phyloP scores from a whole-genome alignment of 2,888 invertebrate genomes.

The Pristionchus mayeri region DNA sequence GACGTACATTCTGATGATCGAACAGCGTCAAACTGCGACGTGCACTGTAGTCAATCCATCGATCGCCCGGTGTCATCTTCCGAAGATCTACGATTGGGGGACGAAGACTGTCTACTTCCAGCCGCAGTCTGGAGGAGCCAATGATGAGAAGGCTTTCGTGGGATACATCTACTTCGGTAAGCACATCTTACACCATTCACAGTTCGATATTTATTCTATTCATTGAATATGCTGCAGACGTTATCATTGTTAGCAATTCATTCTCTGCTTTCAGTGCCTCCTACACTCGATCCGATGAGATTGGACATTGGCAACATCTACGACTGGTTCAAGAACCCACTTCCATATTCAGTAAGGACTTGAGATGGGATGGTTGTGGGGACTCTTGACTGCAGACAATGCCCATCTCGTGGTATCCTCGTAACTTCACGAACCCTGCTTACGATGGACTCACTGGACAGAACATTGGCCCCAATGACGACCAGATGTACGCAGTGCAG shows the following conservation, averaged over 20 bases:
- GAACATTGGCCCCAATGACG: conserved; percentile 67
- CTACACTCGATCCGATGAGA: conserved; percentile 75
- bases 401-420: conserved; percentile 75
- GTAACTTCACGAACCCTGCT: conserved; percentile 76
- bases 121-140: conserved; percentile 70
- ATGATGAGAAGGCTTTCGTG: conserved; percentile 75
- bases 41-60: conserved; percentile 73
- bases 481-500: conserved; percentile 70
- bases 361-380: not conserved
- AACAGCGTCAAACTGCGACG: conserved; percentile 71
- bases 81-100: conserved; percentile 76
- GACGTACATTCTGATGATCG: conserved; percentile 75
- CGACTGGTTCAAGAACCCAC: conserved; percentile 75
- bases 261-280: conserved; percentile 73
- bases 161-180: conserved; percentile 76
- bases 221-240: too few relatives aligned
- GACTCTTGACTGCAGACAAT: conserved; percentile 57
- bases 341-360: conserved; percentile 58
- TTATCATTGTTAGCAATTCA: too few relatives aligned
- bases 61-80: conserved; percentile 73
- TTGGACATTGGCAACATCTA: conserved; percentile 74
- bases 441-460: conserved; percentile 48
- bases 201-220: not conserved
- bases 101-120: conserved; percentile 76
- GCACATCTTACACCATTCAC: conserved; percentile 11